Percentiles rank a stretch among this genome's conserved stretches.
Evolutionary conservation across 2,888 invertebrate genomes (phyloP).

Genomic region (Crepidodera aurea): DNA sequence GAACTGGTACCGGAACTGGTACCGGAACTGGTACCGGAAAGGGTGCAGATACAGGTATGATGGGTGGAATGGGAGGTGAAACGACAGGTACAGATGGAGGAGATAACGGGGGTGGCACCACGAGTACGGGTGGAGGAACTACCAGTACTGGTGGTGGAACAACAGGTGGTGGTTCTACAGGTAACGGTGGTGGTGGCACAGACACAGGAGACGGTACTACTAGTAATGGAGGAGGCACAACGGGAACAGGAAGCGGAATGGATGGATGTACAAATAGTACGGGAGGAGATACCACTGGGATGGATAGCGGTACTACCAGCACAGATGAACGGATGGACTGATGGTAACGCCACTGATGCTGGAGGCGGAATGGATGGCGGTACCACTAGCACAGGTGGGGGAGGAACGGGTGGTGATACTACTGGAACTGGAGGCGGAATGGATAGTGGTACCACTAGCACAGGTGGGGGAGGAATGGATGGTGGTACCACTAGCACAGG

Average conservation of each 20-base stretch:
- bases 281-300: conserved; percentile 31
- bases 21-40: conserved; percentile 54
- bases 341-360: conserved; percentile 28
- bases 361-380: conserved; percentile 26
- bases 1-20: conserved; percentile 58
- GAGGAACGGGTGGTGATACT: conserved; percentile 32
- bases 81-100: conserved; percentile 23
- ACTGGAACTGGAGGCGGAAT: conserved; percentile 42
- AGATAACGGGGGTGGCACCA: conserved; percentile 44
- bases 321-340: conserved; percentile 24
- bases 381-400: conserved; percentile 25
- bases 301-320: conserved; percentile 23
- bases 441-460: conserved; percentile 47
- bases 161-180: conserved; percentile 34
- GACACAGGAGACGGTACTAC: conserved; percentile 43
- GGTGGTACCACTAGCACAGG: conserved; percentile 10
- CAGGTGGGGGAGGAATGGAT: conserved; percentile 23
- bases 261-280: conserved; percentile 24
- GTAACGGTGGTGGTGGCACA: conserved; percentile 33
- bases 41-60: conserved; percentile 33
- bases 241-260: conserved; percentile 35
- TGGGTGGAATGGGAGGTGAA: conserved; percentile 29
- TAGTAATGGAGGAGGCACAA: conserved; percentile 33
- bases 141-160: conserved; percentile 14
- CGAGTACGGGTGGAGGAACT: conserved; percentile 28